These are phyloP conservation scores for Pantherophis alleghaniensis DNA, from an alignment of 2,797 vertebrate species.

Conservation along the genomic window DNA sequence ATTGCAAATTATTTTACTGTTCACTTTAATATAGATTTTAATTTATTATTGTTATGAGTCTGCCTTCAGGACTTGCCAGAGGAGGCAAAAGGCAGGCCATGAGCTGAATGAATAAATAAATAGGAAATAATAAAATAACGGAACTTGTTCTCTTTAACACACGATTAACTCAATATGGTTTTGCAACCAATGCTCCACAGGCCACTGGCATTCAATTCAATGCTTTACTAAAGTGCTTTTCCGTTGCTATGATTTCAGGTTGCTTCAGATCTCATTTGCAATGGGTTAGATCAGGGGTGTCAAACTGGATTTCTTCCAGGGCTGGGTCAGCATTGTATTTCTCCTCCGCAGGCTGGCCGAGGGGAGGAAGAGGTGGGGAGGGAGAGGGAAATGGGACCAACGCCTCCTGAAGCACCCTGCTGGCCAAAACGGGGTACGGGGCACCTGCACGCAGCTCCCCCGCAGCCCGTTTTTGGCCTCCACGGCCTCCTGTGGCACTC, in stretches of 20 bases:
- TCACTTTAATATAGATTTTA: not conserved
- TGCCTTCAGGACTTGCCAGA: not conserved
- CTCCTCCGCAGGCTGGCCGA: no score
- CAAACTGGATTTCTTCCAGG: no score
- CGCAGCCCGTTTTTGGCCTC: no score
- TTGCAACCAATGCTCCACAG: not conserved
- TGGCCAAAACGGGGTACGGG: no score
- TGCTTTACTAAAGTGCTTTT: not conserved
- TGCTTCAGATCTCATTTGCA: not conserved
- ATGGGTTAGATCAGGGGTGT: not conserved
- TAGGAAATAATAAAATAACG: not conserved
- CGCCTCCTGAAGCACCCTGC: no score
- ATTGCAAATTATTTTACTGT: not conserved
- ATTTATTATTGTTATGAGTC: not conserved
- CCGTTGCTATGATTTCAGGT: not conserved
- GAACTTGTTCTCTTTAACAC: not conserved
- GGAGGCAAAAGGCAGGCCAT: not conserved
- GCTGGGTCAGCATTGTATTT: no score
- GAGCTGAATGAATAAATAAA: not conserved
- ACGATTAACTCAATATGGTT: not conserved
- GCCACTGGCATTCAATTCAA: not conserved
- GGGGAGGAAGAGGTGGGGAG: no score
- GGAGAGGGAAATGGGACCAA: no score
- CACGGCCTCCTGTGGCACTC: no score
- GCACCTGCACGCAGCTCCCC: no score